Conservation (phyloP, 2,888 invertebrate species). For the Maniola hyperantus region DNA sequence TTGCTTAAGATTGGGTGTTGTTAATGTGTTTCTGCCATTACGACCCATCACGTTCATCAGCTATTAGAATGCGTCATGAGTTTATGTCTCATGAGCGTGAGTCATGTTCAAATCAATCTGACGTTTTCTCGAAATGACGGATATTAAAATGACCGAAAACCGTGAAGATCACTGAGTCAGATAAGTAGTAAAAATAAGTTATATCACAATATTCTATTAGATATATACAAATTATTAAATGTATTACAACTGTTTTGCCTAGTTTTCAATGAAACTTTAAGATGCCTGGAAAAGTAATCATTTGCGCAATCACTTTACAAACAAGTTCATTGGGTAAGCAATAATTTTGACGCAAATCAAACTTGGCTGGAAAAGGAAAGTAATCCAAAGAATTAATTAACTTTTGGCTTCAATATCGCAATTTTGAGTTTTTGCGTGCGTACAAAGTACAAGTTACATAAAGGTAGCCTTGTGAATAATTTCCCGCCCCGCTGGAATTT, state of each 20-base stretch:
- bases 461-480: too few relatives aligned
- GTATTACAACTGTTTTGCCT: too few relatives aligned
- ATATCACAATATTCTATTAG: too few relatives aligned
- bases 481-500: too few relatives aligned
- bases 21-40: too few relatives aligned
- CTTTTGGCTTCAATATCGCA: not conserved
- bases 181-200: not conserved
- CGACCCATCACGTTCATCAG: too few relatives aligned
- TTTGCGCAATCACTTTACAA: not conserved
- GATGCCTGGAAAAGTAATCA: not conserved
- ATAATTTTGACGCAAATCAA: not conserved
- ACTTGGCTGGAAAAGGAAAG: not conserved
- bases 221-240: too few relatives aligned
- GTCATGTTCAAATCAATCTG: conserved; percentile 19
- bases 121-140: conserved; percentile 41
- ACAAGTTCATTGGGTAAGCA: not conserved
- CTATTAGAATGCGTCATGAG: too few relatives aligned
- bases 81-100: not conserved
- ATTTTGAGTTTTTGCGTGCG: not conserved
- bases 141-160: not conserved
- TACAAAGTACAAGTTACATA: too few relatives aligned
- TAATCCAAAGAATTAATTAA: conserved; percentile 1
- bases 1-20: too few relatives aligned
- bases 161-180: not conserved
- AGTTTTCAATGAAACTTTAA: not conserved